A percentile compares a stretch with the other conserved stretches of the same genome.
Evolutionary conservation across 2,113 vertebrate species (phyloP).

Genomic region (Gopherus evgoodei): DNA sequence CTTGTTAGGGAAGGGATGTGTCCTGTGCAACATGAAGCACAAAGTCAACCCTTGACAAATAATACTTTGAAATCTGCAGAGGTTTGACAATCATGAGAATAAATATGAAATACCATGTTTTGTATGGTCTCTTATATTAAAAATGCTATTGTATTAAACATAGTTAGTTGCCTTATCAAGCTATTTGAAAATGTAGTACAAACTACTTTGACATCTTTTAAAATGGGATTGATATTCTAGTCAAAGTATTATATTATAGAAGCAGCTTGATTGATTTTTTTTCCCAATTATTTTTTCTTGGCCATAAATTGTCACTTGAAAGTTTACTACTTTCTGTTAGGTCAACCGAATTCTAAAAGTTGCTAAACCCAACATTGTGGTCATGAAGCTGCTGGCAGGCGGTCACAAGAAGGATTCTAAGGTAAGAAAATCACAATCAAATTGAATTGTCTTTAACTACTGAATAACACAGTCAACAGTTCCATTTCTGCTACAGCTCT

Average conservation of each 20-base stretch:
- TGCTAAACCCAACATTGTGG: conserved; percentile 98
- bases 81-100: neutral
- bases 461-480: accelerated
- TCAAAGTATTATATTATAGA: neutral
- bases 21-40: neutral
- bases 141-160: neutral
- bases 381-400: conserved; percentile 97
- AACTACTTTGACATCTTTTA: neutral
- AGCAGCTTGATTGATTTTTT: neutral
- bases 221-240: neutral
- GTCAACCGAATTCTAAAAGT: conserved; percentile 96
- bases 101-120: neutral
- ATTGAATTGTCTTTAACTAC: neutral
- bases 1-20: neutral
- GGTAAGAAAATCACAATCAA: conserved; percentile 77
- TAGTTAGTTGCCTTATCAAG: neutral
- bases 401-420: conserved; percentile 98
- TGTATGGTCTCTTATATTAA: neutral
- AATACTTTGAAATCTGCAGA: neutral
- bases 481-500: neutral
- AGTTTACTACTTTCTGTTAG: conserved; percentile 76
- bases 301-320: neutral
- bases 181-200: neutral
- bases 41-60: neutral
- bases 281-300: neutral